These are phyloP conservation scores for Salvelinus alpinus DNA, from an alignment of 2,113 vertebrate genomes.

Conservation along the genomic window DNA sequence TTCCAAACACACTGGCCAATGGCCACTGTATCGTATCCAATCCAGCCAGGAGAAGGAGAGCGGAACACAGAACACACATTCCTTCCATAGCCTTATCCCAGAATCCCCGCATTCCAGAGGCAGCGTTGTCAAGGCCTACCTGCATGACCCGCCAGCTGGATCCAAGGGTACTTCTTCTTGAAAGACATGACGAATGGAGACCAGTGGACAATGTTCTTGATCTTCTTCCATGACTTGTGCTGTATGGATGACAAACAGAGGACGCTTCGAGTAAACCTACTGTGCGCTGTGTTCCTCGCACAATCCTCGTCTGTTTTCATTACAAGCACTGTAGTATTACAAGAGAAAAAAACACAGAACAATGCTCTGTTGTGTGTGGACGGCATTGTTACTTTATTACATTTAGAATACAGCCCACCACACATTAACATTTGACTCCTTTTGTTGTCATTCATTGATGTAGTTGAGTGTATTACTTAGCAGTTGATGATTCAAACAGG, in stretches of 20 bases:
- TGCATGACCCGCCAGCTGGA: conserved; percentile 95
- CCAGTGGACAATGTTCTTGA: conserved; percentile 99
- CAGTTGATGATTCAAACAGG: background rate
- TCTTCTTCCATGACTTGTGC: conserved; percentile 99
- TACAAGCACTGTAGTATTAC: background rate
- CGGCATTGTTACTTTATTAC: background rate
- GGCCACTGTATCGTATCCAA: too few relatives aligned
- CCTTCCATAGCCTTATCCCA: background rate
- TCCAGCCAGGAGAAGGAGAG: too few relatives aligned
- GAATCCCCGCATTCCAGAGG: background rate
- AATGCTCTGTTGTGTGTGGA: background rate
- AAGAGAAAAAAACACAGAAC: background rate
- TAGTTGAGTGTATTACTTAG: background rate
- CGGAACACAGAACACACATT: background rate
- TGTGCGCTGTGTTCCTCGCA: background rate
- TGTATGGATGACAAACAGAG: conserved; percentile 46
- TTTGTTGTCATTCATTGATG: background rate
- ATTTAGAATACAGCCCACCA: background rate
- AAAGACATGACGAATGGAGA: conserved; percentile 98
- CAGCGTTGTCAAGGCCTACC: conserved; percentile 65
- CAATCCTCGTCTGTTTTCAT: background rate
- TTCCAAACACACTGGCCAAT: background rate
- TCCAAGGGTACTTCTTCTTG: conserved; percentile 99
- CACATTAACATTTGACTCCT: too few relatives aligned
- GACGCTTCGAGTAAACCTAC: background rate